Evolutionary conservation across 2,113 vertebrate species (phyloP).

Genomic region (Circaetus cinerascens): DNA sequence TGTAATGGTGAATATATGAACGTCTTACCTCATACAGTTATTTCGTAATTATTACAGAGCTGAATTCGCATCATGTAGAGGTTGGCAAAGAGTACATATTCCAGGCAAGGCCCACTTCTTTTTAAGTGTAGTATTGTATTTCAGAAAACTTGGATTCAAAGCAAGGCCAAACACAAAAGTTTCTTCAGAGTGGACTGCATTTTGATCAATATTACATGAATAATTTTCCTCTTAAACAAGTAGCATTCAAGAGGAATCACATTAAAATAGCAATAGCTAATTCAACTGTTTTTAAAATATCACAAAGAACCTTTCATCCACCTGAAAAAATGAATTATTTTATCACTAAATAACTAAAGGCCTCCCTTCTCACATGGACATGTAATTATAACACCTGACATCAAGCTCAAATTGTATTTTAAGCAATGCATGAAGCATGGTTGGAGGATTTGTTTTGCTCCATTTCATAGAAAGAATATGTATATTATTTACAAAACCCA

Average conservation of each 20-base stretch:
- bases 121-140: neutral
- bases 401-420: neutral
- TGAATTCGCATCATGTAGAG: neutral
- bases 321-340: neutral
- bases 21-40: conserved; percentile 21
- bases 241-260: neutral
- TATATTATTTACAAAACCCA: neutral
- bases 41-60: neutral
- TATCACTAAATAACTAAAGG: neutral
- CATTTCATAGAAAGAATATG: neutral
- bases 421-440: neutral
- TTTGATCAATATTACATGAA: neutral
- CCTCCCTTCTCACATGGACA: neutral
- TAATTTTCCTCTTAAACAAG: neutral
- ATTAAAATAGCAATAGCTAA: neutral
- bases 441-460: neutral
- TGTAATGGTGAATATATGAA: neutral
- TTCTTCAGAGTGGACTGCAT: neutral
- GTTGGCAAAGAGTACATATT: neutral
- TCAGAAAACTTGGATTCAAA: neutral
- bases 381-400: neutral
- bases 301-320: neutral
- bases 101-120: neutral
- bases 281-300: neutral
- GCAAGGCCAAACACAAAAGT: neutral